phyloP scores from a whole-genome alignment of 2,888 invertebrate species.

The Hydropsyche betteni region DNA sequence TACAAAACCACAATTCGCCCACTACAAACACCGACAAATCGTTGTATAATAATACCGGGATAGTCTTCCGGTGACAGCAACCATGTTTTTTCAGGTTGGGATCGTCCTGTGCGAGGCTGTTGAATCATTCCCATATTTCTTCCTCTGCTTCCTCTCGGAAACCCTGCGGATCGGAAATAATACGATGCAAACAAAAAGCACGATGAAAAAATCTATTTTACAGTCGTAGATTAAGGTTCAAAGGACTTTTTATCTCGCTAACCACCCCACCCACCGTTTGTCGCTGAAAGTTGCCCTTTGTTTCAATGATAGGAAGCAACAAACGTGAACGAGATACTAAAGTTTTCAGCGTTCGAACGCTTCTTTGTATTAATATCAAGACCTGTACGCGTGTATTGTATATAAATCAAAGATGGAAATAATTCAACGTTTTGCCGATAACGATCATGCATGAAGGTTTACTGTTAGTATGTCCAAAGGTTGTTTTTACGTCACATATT shows the following conservation, averaged over 20 bases:
- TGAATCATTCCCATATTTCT: constrained; percentile 13
- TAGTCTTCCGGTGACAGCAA: constrained; percentile 21
- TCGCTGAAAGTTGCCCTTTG: constrained; percentile 18
- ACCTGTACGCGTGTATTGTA: too few species aligned
- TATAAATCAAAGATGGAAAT: too few species aligned
- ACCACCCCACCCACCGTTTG: constrained; percentile 4
- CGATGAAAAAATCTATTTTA: background rate
- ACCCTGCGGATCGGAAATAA: background rate
- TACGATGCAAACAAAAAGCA: background rate
- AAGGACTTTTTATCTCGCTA: constrained; percentile 27
- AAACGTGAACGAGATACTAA: constrained; percentile 28
- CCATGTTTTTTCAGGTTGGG: constrained; percentile 34
- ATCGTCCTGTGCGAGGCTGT: constrained; percentile 31
- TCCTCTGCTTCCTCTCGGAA: constrained; percentile 24
- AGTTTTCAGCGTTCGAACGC: background rate
- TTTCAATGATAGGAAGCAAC: constrained; percentile 28
- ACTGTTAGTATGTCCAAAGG: too few species aligned
- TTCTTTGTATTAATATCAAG: too few species aligned
- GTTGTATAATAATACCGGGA: background rate
- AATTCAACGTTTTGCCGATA: too few species aligned
- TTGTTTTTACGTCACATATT: too few species aligned
- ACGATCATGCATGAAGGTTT: too few species aligned
- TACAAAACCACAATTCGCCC: too few species aligned
- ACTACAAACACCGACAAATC: background rate
- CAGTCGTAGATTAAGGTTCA: constrained; percentile 21